A percentile compares a stretch with the other conserved stretches of the same genome.
phyloP scores from a whole-genome alignment of 2,888 invertebrate species.

The Drosophila subquinaria region DNA sequence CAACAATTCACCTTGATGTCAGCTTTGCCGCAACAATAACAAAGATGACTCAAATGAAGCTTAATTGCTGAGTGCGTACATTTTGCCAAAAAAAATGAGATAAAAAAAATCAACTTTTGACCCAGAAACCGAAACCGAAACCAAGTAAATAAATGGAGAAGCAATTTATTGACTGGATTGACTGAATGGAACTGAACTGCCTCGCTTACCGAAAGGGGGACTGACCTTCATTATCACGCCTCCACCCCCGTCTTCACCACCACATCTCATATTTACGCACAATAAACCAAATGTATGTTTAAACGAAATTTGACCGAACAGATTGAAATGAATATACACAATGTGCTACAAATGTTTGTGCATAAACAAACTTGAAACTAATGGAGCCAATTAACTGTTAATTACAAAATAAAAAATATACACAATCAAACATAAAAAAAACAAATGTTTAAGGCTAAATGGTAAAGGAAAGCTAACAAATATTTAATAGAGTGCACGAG shows the following conservation, averaged over 20 bases:
- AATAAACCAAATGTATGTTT: slow-evolving; percentile 36
- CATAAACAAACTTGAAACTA: slow-evolving; percentile 58
- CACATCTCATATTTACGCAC: slow-evolving; percentile 31
- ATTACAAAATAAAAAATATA: slow-evolving; percentile 39
- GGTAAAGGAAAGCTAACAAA: slow-evolving; percentile 36
- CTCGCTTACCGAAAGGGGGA: background rate
- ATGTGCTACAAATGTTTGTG: slow-evolving; percentile 23
- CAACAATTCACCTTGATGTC: slow-evolving; percentile 61
- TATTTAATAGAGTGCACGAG: slow-evolving; percentile 72
- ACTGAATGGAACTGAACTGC: slow-evolving; percentile 8
- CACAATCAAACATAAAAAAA: slow-evolving; percentile 22
- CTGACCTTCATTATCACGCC: slow-evolving; percentile 50
- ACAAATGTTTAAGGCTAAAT: too few species aligned
- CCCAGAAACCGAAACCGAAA: slow-evolving; percentile 44
- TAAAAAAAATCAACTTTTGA: slow-evolving; percentile 42
- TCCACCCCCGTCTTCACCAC: slow-evolving; percentile 22
- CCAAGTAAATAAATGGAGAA: slow-evolving; percentile 31
- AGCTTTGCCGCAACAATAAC: slow-evolving; percentile 44
- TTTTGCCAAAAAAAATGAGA: slow-evolving; percentile 33
- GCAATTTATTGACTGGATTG: slow-evolving; percentile 29
- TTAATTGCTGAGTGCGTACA: slow-evolving; percentile 55
- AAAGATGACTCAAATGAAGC: slow-evolving; percentile 66
- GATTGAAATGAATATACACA: slow-evolving; percentile 47
- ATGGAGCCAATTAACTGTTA: slow-evolving; percentile 65
- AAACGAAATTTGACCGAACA: slow-evolving; percentile 21